Evolutionary conservation across 1,140 invertebrate genomes (phyloP), one percentile per base, ranked within the genome.

Genomic region (Lineus longissimus): DNA sequence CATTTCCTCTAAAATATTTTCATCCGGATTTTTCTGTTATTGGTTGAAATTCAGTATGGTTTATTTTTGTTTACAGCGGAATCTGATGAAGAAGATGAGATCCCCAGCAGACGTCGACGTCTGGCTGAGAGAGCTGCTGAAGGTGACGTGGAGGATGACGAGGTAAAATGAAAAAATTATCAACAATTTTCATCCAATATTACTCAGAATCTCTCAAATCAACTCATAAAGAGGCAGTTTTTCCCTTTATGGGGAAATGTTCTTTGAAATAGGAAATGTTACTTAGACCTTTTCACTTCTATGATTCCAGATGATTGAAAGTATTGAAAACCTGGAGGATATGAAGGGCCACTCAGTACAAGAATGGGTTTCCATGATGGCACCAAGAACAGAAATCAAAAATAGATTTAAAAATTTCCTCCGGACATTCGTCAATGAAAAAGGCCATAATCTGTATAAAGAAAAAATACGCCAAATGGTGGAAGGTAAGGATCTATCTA

Each of bases 261-360:
- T n/a, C n/a, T n/a, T n/a, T n/a, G n/a, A n/a, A n/a, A n/a, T n/a
- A n/a, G n/a, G n/a, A n/a, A n/a, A n/a, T n/a, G n/a, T n/a, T n/a
- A n/a, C n/a, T n/a, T n/a, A n/a, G n/a, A n/a, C n/a, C n/a, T n/a
- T n/a, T n/a, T n/a, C n/a, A n/a, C n/a, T n/a, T n/a, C n/a, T n/a
- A n/a, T n/a, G n/a, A n/a, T n/a, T n/a, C 64, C 65, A 89, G 86
- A 90, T 91, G 88, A 90, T 97, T 61, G 95, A 98, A 83, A 95
- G 93, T 41, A 96, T 98, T 71, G 96, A 99, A 77, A 98, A 98
- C 82, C 83, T 99, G 9, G 96, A 99, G 81, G 96, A 99, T 74
- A 85, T 85, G 75, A 94, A 95, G 79, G 93, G 93, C 4, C 88
- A 96, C 73, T 86, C 89, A 1, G 89, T 94, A 0, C 89, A 92